phyloP scores from a whole-genome alignment of 2,888 invertebrate genomes.

The Heliconius sara region DNA sequence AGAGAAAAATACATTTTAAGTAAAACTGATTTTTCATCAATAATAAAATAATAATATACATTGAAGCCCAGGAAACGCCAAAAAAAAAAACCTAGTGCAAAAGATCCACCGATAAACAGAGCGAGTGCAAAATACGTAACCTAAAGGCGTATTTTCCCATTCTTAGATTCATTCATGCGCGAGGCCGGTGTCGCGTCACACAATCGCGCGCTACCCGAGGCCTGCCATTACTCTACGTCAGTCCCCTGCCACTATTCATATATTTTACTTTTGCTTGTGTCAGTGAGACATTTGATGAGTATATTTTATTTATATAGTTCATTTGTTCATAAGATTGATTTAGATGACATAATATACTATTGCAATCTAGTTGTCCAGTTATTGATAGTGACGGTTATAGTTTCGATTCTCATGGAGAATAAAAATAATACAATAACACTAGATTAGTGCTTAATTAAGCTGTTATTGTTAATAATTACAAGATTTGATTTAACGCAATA shows the following conservation, averaged over 20 bases:
- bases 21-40: too few relatives aligned
- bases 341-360: not conserved
- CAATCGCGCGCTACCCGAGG: constrained; percentile 30
- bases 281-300: constrained; percentile 14
- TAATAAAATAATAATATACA: not conserved
- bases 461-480: not conserved
- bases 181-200: constrained; percentile 35
- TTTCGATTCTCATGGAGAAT: not conserved
- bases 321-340: not conserved
- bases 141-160: constrained; percentile 23
- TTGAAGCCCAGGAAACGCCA: not conserved
- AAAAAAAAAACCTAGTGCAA: not conserved
- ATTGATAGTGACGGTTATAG: not conserved
- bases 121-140: constrained; percentile 22
- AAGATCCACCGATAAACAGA: not conserved
- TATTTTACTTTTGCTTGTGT: constrained; percentile 27
- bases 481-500: not conserved
- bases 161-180: constrained; percentile 34
- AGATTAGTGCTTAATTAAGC: not conserved
- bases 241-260: constrained; percentile 36
- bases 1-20: too few relatives aligned
- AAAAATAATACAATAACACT: not conserved
- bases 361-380: not conserved
- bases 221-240: constrained; percentile 44
- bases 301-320: constrained; percentile 20